phyloP scores from a whole-genome alignment of 2,888 invertebrate species.

The Drosophila suboccidentalis region DNA sequence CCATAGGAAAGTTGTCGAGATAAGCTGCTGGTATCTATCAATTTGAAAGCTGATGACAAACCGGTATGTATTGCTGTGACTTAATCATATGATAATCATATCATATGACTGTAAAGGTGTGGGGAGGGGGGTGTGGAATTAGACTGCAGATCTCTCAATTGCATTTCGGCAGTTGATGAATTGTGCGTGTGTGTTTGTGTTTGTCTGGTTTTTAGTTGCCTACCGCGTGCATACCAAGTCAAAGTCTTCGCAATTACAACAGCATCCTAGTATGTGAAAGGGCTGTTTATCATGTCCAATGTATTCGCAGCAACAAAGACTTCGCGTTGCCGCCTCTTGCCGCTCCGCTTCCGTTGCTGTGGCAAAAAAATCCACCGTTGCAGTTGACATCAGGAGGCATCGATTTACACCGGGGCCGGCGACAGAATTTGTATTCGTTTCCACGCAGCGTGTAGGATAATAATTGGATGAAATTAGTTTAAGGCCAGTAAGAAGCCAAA shows the following conservation, averaged over 20 bases:
- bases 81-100: neutral
- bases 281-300: conserved; percentile 86
- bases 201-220: conserved; percentile 14
- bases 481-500: conserved; percentile 12
- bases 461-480: conserved; percentile 41
- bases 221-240: conserved; percentile 87
- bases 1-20: neutral
- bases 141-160: conserved; percentile 2
- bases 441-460: conserved; percentile 55
- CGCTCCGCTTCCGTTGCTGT: conserved; percentile 38
- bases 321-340: conserved; percentile 16
- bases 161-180: neutral
- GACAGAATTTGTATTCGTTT: conserved; percentile 9
- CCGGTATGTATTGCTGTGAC: neutral
- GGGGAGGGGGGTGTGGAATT: too few species aligned
- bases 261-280: conserved; percentile 87
- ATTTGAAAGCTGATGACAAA: neutral
- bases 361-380: conserved; percentile 39
- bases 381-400: conserved; percentile 35
- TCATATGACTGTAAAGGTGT: neutral
- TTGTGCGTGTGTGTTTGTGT: neutral
- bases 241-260: conserved; percentile 88
- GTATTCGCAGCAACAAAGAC: conserved; percentile 88
- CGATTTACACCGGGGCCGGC: conserved; percentile 39
- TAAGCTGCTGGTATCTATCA: neutral